Percentiles rank a stretch among this genome's conserved stretches.
phyloP scores from a whole-genome alignment of 2,888 invertebrate species.

The Drosophila robusta region DNA sequence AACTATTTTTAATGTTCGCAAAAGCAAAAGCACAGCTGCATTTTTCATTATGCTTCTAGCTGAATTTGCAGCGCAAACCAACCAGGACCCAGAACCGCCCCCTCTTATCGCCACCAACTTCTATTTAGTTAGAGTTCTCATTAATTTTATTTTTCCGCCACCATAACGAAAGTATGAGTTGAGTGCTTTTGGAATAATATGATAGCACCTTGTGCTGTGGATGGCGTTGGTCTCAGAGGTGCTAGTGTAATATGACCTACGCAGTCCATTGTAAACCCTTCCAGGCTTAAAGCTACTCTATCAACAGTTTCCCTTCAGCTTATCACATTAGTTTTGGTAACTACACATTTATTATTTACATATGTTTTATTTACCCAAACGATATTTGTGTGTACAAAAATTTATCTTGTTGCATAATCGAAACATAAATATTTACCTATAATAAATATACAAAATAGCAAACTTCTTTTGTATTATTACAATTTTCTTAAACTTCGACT shows the following conservation, averaged over 20 bases:
- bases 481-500: not conserved
- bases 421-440: too few relatives aligned
- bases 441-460: too few relatives aligned
- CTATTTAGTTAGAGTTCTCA: slow-evolving; percentile 50
- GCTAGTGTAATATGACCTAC: not conserved
- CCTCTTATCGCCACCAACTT: slow-evolving; percentile 42
- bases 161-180: slow-evolving; percentile 20
- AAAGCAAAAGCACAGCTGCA: slow-evolving; percentile 67
- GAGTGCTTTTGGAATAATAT: slow-evolving; percentile 23
- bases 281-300: not conserved
- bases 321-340: not conserved
- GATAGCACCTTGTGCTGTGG: slow-evolving; percentile 18
- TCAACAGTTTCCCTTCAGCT: not conserved
- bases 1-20: slow-evolving; percentile 64
- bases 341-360: too few relatives aligned
- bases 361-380: too few relatives aligned
- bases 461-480: too few relatives aligned
- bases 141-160: slow-evolving; percentile 51
- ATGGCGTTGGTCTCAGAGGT: not conserved
- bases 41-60: slow-evolving; percentile 68
- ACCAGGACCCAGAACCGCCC: slow-evolving; percentile 12
- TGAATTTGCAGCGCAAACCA: slow-evolving; percentile 43
- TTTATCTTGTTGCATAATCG: too few relatives aligned
- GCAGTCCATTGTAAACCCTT: not conserved
- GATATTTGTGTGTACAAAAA: too few relatives aligned